phyloP scores from a whole-genome alignment of 2,797 vertebrate species.

The Pangasius krempfi region DNA sequence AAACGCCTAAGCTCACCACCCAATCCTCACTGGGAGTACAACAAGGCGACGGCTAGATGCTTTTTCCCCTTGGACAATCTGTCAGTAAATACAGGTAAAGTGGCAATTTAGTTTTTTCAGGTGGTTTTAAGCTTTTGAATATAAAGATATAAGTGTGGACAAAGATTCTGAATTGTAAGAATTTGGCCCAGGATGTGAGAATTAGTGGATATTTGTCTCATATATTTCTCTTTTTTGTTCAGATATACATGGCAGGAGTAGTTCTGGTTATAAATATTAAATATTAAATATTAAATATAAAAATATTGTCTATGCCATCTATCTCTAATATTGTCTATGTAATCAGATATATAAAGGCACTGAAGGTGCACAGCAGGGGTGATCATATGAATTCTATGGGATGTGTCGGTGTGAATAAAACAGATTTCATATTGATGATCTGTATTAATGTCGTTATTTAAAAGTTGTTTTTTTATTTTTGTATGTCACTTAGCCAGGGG shows the following conservation, averaged over 20 bases:
- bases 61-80: conserved; percentile 10
- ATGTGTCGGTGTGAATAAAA: not conserved
- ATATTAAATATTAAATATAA: too few relatives aligned
- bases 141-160: not conserved
- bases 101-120: not conserved
- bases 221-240: not conserved
- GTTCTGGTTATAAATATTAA: too few relatives aligned
- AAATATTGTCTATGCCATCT: not conserved
- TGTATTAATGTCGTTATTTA: not conserved
- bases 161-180: not conserved
- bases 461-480: not conserved
- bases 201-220: not conserved
- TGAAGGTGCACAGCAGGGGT: not conserved
- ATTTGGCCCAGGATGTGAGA: not conserved
- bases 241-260: not conserved
- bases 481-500: conserved; percentile 29
- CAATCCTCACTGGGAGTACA: not conserved
- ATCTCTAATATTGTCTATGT: not conserved
- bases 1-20: conserved; percentile 44
- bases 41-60: conserved; percentile 4
- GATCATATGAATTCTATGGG: not conserved
- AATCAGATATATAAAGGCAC: not conserved
- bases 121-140: not conserved
- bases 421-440: not conserved
- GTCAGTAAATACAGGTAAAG: conserved; percentile 43